Base-by-base conservation (phyloP, 2,113 vertebrate species). In the Cinclus mexicanus region DNA sequence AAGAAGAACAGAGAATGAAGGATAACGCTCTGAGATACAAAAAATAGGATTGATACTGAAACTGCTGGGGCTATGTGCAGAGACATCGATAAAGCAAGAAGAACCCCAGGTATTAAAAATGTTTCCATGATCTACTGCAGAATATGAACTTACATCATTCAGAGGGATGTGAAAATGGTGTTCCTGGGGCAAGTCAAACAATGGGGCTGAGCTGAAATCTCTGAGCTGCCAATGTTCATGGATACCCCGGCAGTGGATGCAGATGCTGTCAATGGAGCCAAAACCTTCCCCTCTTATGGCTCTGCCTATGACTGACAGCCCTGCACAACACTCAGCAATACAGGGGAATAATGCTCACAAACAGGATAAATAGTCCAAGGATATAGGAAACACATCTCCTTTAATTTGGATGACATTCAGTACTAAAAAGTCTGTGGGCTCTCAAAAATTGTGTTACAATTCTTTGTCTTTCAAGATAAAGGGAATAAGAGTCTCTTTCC, bases 1-100 rank as follows among this genome's bases (percentile, higher is more conserved):
- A 97, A 95, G 91, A 87, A 91, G 79, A 96, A 93, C 83, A 97
- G 77, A 96, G 92, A 83, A 91, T 70, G 89, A 91, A 83, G 78
- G 91, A 76, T 92, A 96, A 94, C 29, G 26, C 42, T 87, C 49
- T 26, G 39, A 92, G 94, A 94, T 91, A 96, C 69, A 94, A 94
- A 96, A 96, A 96, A 89, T 50, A 76, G 74, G 83, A 93, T 92
- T 91, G 89, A 89, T 79, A 89, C 37, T 42, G 74, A 65, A 92
- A 84, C 75, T 68, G 72, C 33, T 53, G 65, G 57, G 46, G 72
- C 71, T 84, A 85, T 6, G 5, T 1, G 1, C 52, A 56, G 49
- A 81, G 77, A n/a, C 49, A 81, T 49, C 12, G 19, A 59, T 15
- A 59, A 78, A 75, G 57, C 41, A 93, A 81, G 37, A 85, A 10